Percentiles rank a stretch among this genome's conserved stretches.
phyloP scores from a whole-genome alignment of 2,113 vertebrate species.

The Blennius ocellaris region DNA sequence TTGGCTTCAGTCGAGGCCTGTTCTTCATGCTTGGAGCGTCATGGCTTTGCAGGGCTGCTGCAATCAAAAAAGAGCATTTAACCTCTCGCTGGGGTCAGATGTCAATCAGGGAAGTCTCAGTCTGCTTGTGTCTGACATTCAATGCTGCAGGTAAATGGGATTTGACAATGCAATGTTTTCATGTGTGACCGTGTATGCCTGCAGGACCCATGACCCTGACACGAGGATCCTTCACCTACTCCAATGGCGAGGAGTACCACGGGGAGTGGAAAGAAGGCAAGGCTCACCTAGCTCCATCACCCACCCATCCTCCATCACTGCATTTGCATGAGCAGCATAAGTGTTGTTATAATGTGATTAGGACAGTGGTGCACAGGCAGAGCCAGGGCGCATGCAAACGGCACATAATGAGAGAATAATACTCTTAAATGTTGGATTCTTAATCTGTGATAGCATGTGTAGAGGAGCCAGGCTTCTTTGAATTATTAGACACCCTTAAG shows the following conservation, averaged over 20 bases:
- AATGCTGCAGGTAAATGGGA: not conserved
- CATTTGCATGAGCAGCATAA: constrained; percentile 20
- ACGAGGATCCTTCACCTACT: constrained; percentile 95
- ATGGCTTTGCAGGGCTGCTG: too few relatives aligned
- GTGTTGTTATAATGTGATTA: constrained; percentile 10
- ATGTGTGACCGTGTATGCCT: constrained; percentile 27
- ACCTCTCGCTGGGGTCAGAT: too few relatives aligned
- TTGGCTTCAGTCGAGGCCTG: too few relatives aligned
- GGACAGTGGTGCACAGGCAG: constrained; percentile 1
- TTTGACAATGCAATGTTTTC: not conserved
- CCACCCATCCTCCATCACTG: constrained; percentile 18
- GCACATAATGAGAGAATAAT: constrained; percentile 14
- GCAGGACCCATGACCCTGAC: constrained; percentile 90
- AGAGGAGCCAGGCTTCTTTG: not conserved
- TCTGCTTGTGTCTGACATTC: not conserved
- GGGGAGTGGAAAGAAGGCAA: constrained; percentile 96
- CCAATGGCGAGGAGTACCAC: constrained; percentile 92
- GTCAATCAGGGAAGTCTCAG: not conserved
- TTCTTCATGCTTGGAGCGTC: too few relatives aligned
- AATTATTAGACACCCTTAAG: not conserved
- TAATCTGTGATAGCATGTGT: constrained; percentile 17
- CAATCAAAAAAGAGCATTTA: too few relatives aligned
- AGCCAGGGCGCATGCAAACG: not conserved
- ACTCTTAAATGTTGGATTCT: not conserved
- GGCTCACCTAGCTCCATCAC: constrained; percentile 14